Base-by-base conservation (phyloP, 2,113 vertebrate genomes). In the Notiomystis cincta region DNA sequence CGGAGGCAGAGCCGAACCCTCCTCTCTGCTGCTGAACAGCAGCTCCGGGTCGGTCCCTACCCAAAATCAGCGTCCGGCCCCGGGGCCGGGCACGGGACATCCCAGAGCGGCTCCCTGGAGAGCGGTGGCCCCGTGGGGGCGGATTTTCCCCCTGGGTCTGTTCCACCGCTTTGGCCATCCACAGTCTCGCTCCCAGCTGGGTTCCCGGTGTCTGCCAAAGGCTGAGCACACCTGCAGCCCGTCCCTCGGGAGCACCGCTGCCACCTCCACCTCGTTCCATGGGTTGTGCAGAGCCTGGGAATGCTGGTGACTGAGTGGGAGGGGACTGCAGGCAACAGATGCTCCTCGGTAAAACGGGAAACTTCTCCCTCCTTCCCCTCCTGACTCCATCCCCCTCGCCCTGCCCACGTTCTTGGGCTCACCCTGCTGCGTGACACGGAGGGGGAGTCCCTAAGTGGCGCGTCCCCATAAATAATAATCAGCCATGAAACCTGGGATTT, bases 111-210 rank as follows among this genome's bases (percentile, higher is more conserved):
- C 44, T 51, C 70, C 20, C 9, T 1, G 20, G 60, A 13, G 54
- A 81, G 72, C 37, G 65, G 28, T 1, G 40, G 16, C 0, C 0
- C 35, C 4, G 7, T 3, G 1, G 5, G 53, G 37, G 58, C 23
- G 9, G 40, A 35, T 51, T 33, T 42, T 35, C 60, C 42, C 22
- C 7, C 70, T 25, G 37, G 88, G 35, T 65, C 45, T 35, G 31
- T 81, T 42, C 56, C 12, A n/a, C 5, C 64, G 13, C 51, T 62
- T 24, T 27, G 58, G 45, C 33, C 76, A 50, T 20, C 57, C n/a
- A 47, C 4, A 4, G 4, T 7, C 53, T 53, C 12, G 50, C 45
- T 94, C 62, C 50, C n/a, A 27, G 27, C 42, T 8, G 81, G 64
- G 17, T 75, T 92, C 38, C 22, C 53, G 13, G 72, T 19, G 42